Evolutionary conservation across 2,797 vertebrate species (phyloP).

Genomic region (Triplophysa bombifrons): DNA sequence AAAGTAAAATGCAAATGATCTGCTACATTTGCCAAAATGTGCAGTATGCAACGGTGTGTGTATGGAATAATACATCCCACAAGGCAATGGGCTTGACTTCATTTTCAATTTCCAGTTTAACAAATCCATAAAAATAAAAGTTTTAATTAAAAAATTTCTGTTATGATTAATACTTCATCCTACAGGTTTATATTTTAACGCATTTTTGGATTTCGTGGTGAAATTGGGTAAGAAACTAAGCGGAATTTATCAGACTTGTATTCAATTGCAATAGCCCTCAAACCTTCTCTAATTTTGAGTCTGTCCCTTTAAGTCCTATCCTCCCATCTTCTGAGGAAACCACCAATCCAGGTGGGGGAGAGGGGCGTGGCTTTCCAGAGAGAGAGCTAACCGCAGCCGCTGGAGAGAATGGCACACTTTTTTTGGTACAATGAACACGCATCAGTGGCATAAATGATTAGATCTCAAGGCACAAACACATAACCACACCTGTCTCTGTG

Average conservation of each 20-base stretch:
- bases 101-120: not conserved
- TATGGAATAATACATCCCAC: not conserved
- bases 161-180: not conserved
- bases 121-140: not conserved
- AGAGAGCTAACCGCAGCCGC: constrained; percentile 56
- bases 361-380: constrained; percentile 65
- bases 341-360: constrained; percentile 75
- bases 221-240: not conserved
- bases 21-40: no score
- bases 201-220: no score
- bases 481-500: constrained; percentile 68
- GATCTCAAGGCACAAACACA: constrained; percentile 22
- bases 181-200: not conserved
- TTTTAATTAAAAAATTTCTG: not conserved
- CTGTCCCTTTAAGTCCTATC: constrained; percentile 66
- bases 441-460: not conserved
- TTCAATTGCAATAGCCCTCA: not conserved
- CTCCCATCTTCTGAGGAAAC: constrained; percentile 70
- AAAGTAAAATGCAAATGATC: no score
- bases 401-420: constrained; percentile 18
- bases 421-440: not conserved
- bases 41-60: not conserved
- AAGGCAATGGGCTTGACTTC: not conserved
- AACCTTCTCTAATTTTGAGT: constrained; percentile 77
- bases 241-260: not conserved